These are phyloP conservation scores for Montipora foliosa DNA, from an alignment of 64 coral and sea anemone genomes.

Conservation along the genomic window DNA sequence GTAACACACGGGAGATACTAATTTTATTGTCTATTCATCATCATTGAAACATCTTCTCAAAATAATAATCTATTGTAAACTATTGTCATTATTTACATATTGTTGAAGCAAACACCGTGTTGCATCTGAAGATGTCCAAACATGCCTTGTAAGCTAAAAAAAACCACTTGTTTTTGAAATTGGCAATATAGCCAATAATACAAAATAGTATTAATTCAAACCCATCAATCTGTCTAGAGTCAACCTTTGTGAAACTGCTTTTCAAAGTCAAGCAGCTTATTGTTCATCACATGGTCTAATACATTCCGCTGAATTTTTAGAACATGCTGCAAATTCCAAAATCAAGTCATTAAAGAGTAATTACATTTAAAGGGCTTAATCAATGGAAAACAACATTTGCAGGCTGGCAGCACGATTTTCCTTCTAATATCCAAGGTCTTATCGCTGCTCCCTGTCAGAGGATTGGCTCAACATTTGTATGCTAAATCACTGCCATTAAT, in stretches of 20 bases:
- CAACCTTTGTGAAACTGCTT: neutral
- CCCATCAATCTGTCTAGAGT: too few species aligned
- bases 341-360: neutral
- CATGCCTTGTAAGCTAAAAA: too few species aligned
- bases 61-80: too few species aligned
- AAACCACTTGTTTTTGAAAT: too few species aligned
- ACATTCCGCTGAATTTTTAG: neutral
- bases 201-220: too few species aligned
- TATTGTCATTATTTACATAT: too few species aligned
- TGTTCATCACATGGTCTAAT: neutral
- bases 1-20: too few species aligned
- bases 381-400: neutral
- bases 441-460: neutral
- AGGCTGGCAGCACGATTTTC: conserved; percentile 11
- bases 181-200: too few species aligned
- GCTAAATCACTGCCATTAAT: neutral
- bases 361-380: conserved; percentile 4
- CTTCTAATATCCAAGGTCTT: neutral
- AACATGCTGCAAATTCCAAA: neutral
- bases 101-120: too few species aligned
- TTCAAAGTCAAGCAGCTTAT: neutral
- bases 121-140: too few species aligned
- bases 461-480: neutral
- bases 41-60: too few species aligned
- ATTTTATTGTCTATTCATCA: too few species aligned